A percentile compares a stretch with the other conserved stretches of the same genome.
These are phyloP conservation scores for Orchestia grillus DNA, from an alignment of 1,140 invertebrate genomes.

Conservation along the genomic window DNA sequence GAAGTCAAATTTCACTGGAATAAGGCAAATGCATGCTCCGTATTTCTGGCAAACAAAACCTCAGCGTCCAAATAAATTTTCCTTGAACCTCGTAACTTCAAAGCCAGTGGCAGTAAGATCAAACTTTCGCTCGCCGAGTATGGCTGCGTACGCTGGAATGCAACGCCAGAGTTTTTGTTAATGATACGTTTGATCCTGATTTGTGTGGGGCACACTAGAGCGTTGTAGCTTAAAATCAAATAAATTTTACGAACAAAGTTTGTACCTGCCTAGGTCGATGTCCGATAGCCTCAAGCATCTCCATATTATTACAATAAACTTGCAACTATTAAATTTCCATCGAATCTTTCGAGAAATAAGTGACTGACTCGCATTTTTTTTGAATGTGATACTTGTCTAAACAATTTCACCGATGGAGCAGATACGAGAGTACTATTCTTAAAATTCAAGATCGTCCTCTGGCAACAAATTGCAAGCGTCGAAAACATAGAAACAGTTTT, in stretches of 20 bases:
- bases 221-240: background rate
- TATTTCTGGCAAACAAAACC: conserved; percentile 37
- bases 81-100: background rate
- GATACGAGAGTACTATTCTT: no score
- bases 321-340: no score
- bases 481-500: no score
- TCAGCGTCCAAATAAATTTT: background rate
- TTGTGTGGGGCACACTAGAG: background rate
- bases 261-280: background rate
- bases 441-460: no score
- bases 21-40: conserved; percentile 2
- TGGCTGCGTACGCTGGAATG: background rate
- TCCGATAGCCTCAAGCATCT: background rate
- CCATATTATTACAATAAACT: no score
- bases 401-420: no score
- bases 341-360: no score
- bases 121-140: background rate
- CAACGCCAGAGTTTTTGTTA: background rate
- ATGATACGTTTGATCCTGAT: background rate
- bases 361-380: no score
- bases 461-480: no score
- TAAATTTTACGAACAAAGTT: background rate
- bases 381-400: no score
- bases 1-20: background rate
- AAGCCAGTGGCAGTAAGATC: background rate